Percentiles rank a stretch among this genome's conserved stretches.
Conservation (phyloP, 1,140 invertebrate species). For the Sycobia sp. region DNA sequence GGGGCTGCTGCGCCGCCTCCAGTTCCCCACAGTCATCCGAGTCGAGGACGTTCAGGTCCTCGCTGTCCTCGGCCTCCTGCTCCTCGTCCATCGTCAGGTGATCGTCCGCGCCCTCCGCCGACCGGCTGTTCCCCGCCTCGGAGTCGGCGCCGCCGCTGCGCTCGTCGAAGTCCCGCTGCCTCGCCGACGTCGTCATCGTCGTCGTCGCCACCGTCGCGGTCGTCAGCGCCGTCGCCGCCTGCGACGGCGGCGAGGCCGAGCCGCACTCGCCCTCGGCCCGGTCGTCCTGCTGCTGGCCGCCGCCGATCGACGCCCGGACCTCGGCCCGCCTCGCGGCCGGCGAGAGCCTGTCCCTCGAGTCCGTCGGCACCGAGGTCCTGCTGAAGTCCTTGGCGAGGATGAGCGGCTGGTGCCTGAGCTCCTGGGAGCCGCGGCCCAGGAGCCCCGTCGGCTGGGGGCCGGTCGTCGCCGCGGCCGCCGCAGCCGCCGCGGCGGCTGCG, state of each 20-base stretch:
- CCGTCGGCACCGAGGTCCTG: constrained; percentile 23
- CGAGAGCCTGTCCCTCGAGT: no score
- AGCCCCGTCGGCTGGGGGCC: not conserved
- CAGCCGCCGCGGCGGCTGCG: constrained; percentile 40
- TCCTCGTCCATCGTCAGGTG: constrained; percentile 50
- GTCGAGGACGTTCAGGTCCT: constrained; percentile 60
- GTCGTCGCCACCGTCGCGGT: no score
- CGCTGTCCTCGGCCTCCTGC: constrained; percentile 54
- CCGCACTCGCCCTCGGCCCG: constrained; percentile 43
- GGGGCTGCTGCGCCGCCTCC: constrained; percentile 44
- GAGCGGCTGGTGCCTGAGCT: no score
- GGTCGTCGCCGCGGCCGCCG: constrained; percentile 14
- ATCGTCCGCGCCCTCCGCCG: constrained; percentile 50
- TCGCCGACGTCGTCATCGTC: no score
- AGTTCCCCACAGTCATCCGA: constrained; percentile 53
- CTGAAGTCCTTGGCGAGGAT: constrained; percentile 56
- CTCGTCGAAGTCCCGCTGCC: constrained; percentile 53
- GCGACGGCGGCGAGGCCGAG: constrained; percentile 49
- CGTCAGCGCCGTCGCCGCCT: no score
- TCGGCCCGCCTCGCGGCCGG: constrained; percentile 32
- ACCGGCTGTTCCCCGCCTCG: constrained; percentile 35
- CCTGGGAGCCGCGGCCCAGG: no score
- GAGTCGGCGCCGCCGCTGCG: constrained; percentile 50
- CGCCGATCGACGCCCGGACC: constrained; percentile 39
- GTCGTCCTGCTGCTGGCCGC: constrained; percentile 43